Conservation (phyloP, 2,888 invertebrate species). For the Cephus rjabovi region DNA sequence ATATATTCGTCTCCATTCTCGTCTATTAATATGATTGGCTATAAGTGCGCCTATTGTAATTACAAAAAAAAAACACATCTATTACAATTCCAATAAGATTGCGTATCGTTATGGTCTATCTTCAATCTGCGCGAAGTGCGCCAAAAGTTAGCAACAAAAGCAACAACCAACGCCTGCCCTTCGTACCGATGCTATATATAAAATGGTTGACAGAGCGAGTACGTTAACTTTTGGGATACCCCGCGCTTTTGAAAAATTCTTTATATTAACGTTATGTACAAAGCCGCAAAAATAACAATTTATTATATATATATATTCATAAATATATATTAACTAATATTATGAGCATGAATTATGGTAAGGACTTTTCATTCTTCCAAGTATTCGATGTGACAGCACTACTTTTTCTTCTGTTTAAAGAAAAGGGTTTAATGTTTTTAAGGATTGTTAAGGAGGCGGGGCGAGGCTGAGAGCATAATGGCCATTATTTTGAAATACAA, state of each 20-base stretch:
- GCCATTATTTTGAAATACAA: conserved; percentile 28
- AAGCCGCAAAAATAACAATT: conserved; percentile 39
- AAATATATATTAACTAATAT: conserved; percentile 31
- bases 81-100: background rate
- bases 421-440: background rate
- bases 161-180: background rate
- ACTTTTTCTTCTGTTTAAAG: background rate
- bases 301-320: conserved; percentile 27
- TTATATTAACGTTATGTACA: conserved; percentile 35
- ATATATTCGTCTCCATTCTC: background rate
- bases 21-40: background rate
- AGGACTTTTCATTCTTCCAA: background rate
- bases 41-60: background rate
- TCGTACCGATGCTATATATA: background rate
- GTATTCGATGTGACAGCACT: background rate
- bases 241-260: background rate
- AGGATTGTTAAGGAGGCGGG: background rate
- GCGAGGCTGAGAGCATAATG: conserved; percentile 2
- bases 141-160: background rate
- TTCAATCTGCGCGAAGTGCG: background rate
- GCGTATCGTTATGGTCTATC: background rate
- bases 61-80: background rate
- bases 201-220: background rate
- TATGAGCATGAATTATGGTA: conserved; percentile 18
- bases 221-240: background rate